These are phyloP conservation scores for Coendou prehensilis DNA, from an alignment of 2,797 vertebrate genomes.

Conservation along the genomic window DNA sequence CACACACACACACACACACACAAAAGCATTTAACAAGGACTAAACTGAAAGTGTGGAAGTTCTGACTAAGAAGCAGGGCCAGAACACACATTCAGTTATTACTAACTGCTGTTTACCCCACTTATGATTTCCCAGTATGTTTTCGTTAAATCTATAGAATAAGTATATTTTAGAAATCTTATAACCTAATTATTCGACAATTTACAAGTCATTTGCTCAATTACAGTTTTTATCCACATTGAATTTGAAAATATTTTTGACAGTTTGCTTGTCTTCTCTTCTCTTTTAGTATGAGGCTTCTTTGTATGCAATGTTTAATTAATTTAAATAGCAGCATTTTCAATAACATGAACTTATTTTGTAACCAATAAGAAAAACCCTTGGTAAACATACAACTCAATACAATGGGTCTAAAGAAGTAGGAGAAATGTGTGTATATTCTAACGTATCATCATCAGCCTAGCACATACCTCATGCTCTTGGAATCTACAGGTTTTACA, in stretches of 20 bases:
- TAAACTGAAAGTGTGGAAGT: neutral
- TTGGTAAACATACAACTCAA: neutral
- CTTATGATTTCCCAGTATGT: neutral
- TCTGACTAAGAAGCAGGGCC: constrained; percentile 1
- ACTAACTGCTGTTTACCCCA: neutral
- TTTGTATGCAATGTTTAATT: neutral
- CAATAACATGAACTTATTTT: neutral
- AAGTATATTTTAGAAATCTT: neutral
- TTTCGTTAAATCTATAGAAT: neutral
- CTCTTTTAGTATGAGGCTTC: constrained; percentile 4
- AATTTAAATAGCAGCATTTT: neutral
- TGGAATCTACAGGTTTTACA: neutral
- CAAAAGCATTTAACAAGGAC: neutral
- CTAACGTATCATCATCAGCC: neutral
- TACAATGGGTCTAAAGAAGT: neutral
- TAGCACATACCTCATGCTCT: neutral
- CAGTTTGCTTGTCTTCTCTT: neutral
- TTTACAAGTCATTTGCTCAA: neutral
- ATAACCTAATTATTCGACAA: neutral
- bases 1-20: too few species aligned
- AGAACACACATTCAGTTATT: neutral
- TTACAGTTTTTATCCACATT: neutral
- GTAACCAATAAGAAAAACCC: neutral
- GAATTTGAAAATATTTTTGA: constrained; percentile 24
- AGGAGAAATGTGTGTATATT: neutral